Conservation (phyloP, 2,888 invertebrate genomes). For the Agrochola circellaris region DNA sequence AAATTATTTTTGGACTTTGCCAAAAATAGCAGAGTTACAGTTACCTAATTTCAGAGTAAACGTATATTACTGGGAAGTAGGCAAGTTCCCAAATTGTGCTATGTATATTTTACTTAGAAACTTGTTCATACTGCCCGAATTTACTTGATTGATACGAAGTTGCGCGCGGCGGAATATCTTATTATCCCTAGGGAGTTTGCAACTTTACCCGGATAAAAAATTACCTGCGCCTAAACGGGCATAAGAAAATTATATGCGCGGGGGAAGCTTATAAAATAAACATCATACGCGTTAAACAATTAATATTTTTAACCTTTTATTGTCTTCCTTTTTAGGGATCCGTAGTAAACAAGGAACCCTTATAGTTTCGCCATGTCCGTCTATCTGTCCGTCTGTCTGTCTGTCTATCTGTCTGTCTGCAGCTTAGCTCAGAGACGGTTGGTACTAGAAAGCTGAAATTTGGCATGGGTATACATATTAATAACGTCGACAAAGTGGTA, state of each 20-base stretch:
- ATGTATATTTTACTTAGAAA: constrained; percentile 38
- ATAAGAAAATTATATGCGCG: constrained; percentile 49
- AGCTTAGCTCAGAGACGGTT: too few species aligned
- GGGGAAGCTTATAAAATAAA: constrained; percentile 60
- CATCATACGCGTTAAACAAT: constrained; percentile 52
- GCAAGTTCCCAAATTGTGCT: constrained; percentile 17
- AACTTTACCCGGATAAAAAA: constrained; percentile 58
- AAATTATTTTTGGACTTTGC: not conserved
- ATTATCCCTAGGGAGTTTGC: constrained; percentile 53
- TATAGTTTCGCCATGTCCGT: too few species aligned
- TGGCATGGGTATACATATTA: too few species aligned
- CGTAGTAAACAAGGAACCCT: too few species aligned
- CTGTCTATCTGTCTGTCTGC: too few species aligned
- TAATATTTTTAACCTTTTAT: constrained; percentile 38
- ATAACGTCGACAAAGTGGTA: too few species aligned
- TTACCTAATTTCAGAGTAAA: not conserved
- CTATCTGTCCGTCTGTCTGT: too few species aligned
- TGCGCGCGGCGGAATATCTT: constrained; percentile 49
- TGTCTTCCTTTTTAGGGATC: constrained; percentile 9
- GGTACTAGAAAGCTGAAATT: too few species aligned
- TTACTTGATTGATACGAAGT: constrained; percentile 57
- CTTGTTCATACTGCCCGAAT: constrained; percentile 36
- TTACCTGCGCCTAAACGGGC: constrained; percentile 34
- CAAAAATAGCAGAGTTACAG: not conserved
- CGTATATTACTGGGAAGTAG: not conserved